phyloP scores from a whole-genome alignment of 2,113 vertebrate genomes.

The Oceanites oceanicus region DNA sequence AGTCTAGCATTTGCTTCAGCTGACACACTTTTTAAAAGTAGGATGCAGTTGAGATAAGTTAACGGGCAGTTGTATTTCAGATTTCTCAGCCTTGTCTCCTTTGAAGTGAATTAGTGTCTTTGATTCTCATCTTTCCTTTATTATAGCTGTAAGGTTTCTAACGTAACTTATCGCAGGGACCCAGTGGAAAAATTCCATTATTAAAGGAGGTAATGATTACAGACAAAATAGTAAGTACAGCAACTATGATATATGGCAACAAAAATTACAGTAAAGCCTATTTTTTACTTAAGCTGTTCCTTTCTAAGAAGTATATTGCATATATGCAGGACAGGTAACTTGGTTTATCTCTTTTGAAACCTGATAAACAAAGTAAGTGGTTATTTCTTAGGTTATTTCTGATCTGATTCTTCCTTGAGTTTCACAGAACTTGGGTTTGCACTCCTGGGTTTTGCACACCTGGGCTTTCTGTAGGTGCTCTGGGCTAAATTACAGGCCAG shows the following conservation, averaged over 20 bases:
- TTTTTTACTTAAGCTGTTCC: not conserved
- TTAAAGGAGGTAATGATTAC: not conserved
- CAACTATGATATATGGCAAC: not conserved
- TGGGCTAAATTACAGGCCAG: not conserved
- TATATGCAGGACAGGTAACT: not conserved
- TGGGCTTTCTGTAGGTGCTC: not conserved
- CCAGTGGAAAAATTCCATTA: not conserved
- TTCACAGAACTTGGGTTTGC: not conserved
- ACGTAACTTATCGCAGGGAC: accelerated
- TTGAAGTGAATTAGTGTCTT: not conserved
- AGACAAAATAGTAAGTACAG: not conserved
- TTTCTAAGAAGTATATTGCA: not conserved
- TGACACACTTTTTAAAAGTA: not conserved
- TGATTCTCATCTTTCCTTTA: not conserved
- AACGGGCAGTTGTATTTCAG: not conserved
- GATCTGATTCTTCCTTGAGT: not conserved
- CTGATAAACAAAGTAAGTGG: not conserved
- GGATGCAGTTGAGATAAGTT: not conserved
- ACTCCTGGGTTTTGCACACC: not conserved
- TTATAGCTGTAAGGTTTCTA: not conserved
- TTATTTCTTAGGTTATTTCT: not conserved
- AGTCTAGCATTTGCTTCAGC: not conserved
- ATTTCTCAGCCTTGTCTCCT: not conserved
- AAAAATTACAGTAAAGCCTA: not conserved
- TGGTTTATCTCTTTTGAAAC: not conserved